A percentile compares a stretch with the other conserved stretches of the same genome.
These are phyloP conservation scores for Mizuhopecten yessoensis DNA, from an alignment of 1,140 invertebrate species.

Conservation along the genomic window DNA sequence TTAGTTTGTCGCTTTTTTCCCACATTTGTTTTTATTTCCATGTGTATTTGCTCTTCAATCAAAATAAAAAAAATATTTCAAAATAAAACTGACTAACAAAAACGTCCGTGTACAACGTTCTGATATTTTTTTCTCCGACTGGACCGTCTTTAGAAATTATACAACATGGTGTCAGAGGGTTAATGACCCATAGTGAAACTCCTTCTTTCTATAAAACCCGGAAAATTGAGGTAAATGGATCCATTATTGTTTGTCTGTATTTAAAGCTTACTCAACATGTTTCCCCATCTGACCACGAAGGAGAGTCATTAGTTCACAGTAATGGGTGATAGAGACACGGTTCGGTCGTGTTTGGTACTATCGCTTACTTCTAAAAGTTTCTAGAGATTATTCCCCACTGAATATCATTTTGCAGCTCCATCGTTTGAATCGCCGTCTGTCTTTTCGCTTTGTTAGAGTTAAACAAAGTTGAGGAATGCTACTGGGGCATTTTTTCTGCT, in stretches of 20 bases:
- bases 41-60: too few species aligned
- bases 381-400: neutral
- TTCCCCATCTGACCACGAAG: neutral
- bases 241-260: neutral
- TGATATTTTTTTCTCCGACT: too few species aligned
- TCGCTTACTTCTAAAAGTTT: neutral
- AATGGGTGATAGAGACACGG: neutral
- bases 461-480: neutral
- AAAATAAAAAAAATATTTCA: too few species aligned
- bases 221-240: neutral
- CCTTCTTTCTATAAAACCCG: neutral
- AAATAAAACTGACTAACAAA: too few species aligned
- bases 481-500: neutral
- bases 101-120: too few species aligned
- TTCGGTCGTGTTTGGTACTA: neutral
- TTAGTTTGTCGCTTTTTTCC: too few species aligned
- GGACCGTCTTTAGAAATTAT: neutral
- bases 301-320: neutral
- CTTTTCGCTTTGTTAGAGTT: neutral
- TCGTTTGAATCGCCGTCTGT: neutral
- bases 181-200: neutral
- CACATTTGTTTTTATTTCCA: too few species aligned
- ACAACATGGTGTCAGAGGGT: neutral
- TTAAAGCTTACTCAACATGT: too few species aligned
- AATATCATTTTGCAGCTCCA: neutral